Evolutionary conservation across 92 coral and sea anemone genomes (phyloP), one percentile per base, ranked within the genome.

Genomic region (Zoanthus solanderi): DNA sequence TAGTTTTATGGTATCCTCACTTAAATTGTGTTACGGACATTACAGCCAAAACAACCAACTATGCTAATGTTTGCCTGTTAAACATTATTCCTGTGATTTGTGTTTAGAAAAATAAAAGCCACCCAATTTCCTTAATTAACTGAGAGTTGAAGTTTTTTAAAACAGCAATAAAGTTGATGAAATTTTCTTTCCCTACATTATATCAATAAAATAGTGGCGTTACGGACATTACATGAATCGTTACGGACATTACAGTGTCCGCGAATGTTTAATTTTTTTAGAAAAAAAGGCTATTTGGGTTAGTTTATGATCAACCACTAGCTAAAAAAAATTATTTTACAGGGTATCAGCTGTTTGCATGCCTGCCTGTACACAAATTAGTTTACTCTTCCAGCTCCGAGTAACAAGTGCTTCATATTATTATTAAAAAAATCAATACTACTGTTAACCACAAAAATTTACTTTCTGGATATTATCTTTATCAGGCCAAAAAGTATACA

Each of bases 21-120:
- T 69, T 9, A 32, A 10, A 69, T 46, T 69, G 47, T 69, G 75
- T 69, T 31, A 8, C 6, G 16, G 75, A 30, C 75, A 69, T 69
- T 31, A 69, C 46, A 31, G 47, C 47, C 75, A 29, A 29, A 69
- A 69, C 45, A 69, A 69, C 46, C 75, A 69, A 69, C 75, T 15
- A 69, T 30, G 11, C 30, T 69, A 69, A 7, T 69, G 15, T 69
- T 32, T 69, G 45, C 75, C 75, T 7, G 47, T 69, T 69, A 69
- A 69, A 30, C 75, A 69, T 69, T 69, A 69, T 69, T 30, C 75
- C 75, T 29, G 75, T 69, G 75, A 69, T 0, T 69, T 69, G 45
- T 69, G 45, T 69, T 31, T 9, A 1, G 75, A 69, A 67, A 3
- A 31, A 32, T 69, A 69, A 69, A 29, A 69, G 11, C 75, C 11